These are phyloP conservation scores for Eupithecia centaureata DNA, from an alignment of 2,888 invertebrate genomes.

Conservation along the genomic window DNA sequence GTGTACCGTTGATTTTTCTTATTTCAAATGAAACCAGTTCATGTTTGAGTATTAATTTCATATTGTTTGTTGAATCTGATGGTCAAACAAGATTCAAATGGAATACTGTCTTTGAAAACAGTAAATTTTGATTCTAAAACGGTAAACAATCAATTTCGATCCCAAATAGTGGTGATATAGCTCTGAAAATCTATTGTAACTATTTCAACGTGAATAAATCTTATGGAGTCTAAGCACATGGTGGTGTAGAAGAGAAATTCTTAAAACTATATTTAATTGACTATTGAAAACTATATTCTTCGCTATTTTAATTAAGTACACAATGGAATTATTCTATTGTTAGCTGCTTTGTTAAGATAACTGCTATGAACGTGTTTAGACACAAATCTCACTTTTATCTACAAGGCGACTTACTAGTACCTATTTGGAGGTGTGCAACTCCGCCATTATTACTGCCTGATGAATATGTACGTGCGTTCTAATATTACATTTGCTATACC, in stretches of 20 bases:
- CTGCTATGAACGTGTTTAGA: slow-evolving; percentile 45
- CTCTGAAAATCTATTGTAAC: slow-evolving; percentile 35
- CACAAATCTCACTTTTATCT: slow-evolving; percentile 42
- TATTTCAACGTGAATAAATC: slow-evolving; percentile 40
- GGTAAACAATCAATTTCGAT: slow-evolving; percentile 66
- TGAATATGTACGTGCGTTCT: neutral
- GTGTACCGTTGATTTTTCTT: slow-evolving; percentile 1
- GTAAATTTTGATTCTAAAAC: slow-evolving; percentile 59
- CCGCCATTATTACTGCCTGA: neutral
- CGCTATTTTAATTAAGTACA: slow-evolving; percentile 71
- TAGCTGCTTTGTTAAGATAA: slow-evolving; percentile 52
- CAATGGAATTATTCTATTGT: slow-evolving; percentile 54
- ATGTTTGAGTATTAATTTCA: neutral
- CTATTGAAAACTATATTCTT: slow-evolving; percentile 69
- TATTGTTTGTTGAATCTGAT: neutral
- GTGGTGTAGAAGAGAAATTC: slow-evolving; percentile 47
- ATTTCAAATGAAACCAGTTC: neutral
- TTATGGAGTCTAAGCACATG: slow-evolving; percentile 50
- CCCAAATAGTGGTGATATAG: slow-evolving; percentile 57
- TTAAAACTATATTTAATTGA: slow-evolving; percentile 63
- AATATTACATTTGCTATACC: slow-evolving; percentile 17
- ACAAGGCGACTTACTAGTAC: slow-evolving; percentile 40
- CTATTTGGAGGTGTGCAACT: slow-evolving; percentile 39
- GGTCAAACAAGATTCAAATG: slow-evolving; percentile 33
- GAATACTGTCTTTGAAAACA: slow-evolving; percentile 35